phyloP scores from a whole-genome alignment of 2,888 invertebrate species.

The Drosophila putrida region DNA sequence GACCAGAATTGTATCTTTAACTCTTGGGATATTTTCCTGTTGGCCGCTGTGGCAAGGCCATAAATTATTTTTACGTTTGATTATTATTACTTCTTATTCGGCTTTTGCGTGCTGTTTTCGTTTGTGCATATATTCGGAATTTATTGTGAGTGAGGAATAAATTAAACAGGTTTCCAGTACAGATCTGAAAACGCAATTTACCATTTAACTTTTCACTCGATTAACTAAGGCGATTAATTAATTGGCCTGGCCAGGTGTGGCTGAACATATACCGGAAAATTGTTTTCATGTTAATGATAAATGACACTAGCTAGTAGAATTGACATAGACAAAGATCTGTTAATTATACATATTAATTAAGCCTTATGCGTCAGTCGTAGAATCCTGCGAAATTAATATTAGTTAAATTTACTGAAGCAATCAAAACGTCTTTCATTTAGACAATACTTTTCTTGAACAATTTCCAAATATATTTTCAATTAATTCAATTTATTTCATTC shows the following conservation, averaged over 20 bases:
- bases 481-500: not conserved
- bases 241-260: slow-evolving; percentile 46
- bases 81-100: slow-evolving; percentile 75
- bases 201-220: slow-evolving; percentile 17
- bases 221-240: slow-evolving; percentile 46
- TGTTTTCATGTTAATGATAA: slow-evolving; percentile 15
- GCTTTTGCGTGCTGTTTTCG: slow-evolving; percentile 58
- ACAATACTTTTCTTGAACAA: not conserved
- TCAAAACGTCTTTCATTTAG: slow-evolving; percentile 1
- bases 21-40: slow-evolving; percentile 48
- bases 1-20: slow-evolving; percentile 22
- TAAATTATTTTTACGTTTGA: slow-evolving; percentile 79
- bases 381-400: not conserved
- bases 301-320: slow-evolving; percentile 19
- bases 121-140: slow-evolving; percentile 46
- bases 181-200: slow-evolving; percentile 37
- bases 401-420: not conserved
- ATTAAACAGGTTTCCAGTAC: slow-evolving; percentile 63
- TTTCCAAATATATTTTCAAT: not conserved
- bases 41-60: slow-evolving; percentile 66
- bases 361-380: not conserved
- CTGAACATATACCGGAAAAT: not conserved
- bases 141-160: slow-evolving; percentile 74
- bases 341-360: slow-evolving; percentile 5
- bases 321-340: not conserved